Percentiles rank a stretch among this genome's conserved stretches.
These are phyloP conservation scores for Lepisosteus oculatus DNA, from an alignment of 2,113 vertebrate species.

Conservation along the genomic window DNA sequence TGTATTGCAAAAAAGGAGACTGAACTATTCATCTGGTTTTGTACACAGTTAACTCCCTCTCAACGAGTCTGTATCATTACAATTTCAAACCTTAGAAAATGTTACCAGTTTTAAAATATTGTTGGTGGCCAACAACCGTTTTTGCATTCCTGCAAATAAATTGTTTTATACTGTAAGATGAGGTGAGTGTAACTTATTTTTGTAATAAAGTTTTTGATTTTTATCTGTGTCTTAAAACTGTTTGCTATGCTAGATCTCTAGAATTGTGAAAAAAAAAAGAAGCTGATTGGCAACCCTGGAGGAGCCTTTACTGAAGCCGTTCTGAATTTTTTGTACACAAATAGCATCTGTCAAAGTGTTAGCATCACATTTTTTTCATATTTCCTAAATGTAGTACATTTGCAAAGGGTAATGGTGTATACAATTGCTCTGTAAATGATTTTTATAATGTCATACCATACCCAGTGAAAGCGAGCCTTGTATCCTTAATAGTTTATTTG, in stretches of 20 bases:
- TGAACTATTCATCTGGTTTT: conserved; percentile 70
- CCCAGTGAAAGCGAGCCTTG: no score
- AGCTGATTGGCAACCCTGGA: no score
- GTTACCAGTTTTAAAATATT: conserved; percentile 98
- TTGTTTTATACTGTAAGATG: conserved; percentile 99
- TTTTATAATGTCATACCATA: no score
- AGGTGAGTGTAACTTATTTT: conserved; percentile 99
- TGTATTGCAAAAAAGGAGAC: conserved; percentile 70
- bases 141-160: conserved; percentile 99
- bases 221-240: conserved; percentile 64
- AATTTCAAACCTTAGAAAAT: conserved; percentile 86
- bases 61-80: conserved; percentile 69
- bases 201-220: conserved; percentile 99
- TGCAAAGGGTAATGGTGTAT: no score
- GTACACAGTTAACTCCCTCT: conserved; percentile 76
- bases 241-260: conserved; percentile 36
- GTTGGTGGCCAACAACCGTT: conserved; percentile 97
- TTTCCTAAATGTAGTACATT: no score
- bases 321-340: no score
- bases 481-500: no score
- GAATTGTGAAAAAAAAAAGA: neutral
- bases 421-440: no score
- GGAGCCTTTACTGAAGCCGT: no score
- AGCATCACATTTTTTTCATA: no score
- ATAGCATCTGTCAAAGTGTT: no score